These are phyloP conservation scores for Zaprionus davidi DNA, from an alignment of 1,140 invertebrate species.

Conservation along the genomic window DNA sequence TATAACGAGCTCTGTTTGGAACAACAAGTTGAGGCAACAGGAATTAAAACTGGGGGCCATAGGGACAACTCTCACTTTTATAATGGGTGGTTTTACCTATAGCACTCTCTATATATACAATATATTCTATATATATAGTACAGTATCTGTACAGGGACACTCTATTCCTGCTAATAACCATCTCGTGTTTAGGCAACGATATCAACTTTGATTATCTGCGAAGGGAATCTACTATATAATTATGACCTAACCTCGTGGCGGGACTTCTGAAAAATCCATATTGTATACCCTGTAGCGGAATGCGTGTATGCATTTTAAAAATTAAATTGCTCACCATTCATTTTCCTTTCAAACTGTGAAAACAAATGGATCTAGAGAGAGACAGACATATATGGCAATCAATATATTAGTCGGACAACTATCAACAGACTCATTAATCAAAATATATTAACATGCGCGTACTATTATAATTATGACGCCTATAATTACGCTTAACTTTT, in stretches of 20 bases:
- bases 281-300: constrained; percentile 19
- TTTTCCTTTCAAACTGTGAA: not conserved
- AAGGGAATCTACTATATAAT: constrained; percentile 43
- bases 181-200: constrained; percentile 66
- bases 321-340: constrained; percentile 17
- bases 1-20: constrained; percentile 36
- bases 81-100: constrained; percentile 19
- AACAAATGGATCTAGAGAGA: not conserved
- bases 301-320: constrained; percentile 51
- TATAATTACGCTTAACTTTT: constrained; percentile 26
- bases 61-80: constrained; percentile 64
- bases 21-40: constrained; percentile 11
- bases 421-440: constrained; percentile 68
- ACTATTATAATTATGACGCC: constrained; percentile 69
- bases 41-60: not conserved
- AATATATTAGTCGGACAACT: constrained; percentile 46
- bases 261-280: constrained; percentile 68
- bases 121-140: not conserved
- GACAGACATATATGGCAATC: not conserved
- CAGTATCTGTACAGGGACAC: constrained; percentile 18
- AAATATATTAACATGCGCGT: constrained; percentile 57
- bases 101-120: not conserved
- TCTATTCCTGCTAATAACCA: constrained; percentile 17
- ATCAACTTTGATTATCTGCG: constrained; percentile 69
- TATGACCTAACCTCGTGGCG: constrained; percentile 64